Evolutionary conservation across 1,140 invertebrate genomes (phyloP), one percentile per base, ranked within the genome.

Genomic region (Stenopsyche tienmushanensis): DNA sequence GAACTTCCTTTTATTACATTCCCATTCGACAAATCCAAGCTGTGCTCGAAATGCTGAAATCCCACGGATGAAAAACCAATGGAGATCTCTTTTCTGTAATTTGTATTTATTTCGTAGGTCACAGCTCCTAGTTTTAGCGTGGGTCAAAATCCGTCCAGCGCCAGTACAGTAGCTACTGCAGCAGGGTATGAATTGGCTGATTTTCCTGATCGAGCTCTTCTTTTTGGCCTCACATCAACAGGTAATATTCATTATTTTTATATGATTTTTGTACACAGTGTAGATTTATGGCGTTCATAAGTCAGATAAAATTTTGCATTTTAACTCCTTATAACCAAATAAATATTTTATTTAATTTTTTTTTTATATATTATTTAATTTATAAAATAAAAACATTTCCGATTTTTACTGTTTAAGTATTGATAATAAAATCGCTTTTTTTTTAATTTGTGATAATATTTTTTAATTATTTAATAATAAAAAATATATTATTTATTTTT

Each of bases 131-230:
- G 75, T 52, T 77, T 77, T 3, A 73, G 76, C 24, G 72, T 80
- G 0, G 78, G 78, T 3, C 77, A 76, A 29, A 69, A 65, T 63
- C 63, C 63, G 39, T 69, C 67, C 7, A 78, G 79, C 15, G 79
- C 78, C 10, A 78, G 77, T 3, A 77, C 79, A 1, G 78, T 82
- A 21, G 78, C 82, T 25, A 83, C 83, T 69, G 83, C 85, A 59
- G 83, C 85, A 54, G 90, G 90, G 42, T 85, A 86, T 73, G 89
- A 91, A 77, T 83, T 91, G 42, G 90, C 94, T 18, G 91, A 93
- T 76, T 90, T 94, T 76, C 87, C 89, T n/a, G 85, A 89, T 66
- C 83, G 87, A 57, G 88, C 91, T 76, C 82, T 92, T 34, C 78
- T 92, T 23, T 90, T 93, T 74, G 88, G 88, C 54, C 80, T 92